phyloP scores from a whole-genome alignment of 2,113 vertebrate genomes.

The crab-eating macaque (Macaca fascicularis) region T2T-MFA8v1.1 NC_088386.1:62114501-62115000 shows the following conservation, averaged over 20 bases:
- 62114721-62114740: neutral
- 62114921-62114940: neutral
- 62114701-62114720: neutral
- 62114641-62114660: neutral
- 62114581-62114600: neutral
- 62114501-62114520: neutral
- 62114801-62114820: neutral
- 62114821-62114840: neutral
- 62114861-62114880: neutral
- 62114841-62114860: neutral
- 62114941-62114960: neutral
- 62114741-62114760: neutral
- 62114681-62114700: neutral
- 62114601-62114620: neutral
- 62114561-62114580: neutral
- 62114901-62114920: neutral
- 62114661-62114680: no score
- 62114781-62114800: neutral
- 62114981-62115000: neutral
- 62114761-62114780: neutral
- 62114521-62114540: neutral
- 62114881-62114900: neutral
- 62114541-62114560: neutral
- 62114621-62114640: neutral
- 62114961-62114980: neutral